Percentiles rank a stretch among this genome's conserved stretches.
Evolutionary conservation across 2,113 vertebrate genomes (phyloP).

Genomic region (Tetrax tetrax): DNA sequence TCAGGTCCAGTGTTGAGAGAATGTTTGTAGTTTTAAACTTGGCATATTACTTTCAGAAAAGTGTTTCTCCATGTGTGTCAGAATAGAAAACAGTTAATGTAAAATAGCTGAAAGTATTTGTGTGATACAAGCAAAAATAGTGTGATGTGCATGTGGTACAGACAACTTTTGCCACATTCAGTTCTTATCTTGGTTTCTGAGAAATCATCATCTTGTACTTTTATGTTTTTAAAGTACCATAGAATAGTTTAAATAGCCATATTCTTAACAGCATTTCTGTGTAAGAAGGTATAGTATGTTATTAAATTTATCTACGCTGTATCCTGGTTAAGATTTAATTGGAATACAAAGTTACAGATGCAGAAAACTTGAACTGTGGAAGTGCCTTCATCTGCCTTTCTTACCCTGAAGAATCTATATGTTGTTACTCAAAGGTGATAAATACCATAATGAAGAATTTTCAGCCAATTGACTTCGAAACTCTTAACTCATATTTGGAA

Average conservation of each 20-base stretch:
- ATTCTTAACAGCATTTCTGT: not conserved
- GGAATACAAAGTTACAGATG: not conserved
- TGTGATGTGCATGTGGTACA: not conserved
- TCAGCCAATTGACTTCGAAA: not conserved
- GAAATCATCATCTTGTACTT: not conserved
- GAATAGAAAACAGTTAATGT: not conserved
- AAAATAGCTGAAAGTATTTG: not conserved
- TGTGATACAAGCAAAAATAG: not conserved
- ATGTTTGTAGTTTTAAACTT: not conserved
- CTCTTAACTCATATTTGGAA: not conserved
- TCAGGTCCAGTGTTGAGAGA: not conserved
- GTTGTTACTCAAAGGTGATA: not conserved
- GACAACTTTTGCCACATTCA: not conserved
- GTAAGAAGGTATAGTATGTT: not conserved
- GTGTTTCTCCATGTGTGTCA: not conserved
- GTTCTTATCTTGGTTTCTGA: not conserved
- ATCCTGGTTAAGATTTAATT: not conserved
- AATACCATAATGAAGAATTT: not conserved
- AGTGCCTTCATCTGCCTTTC: not conserved
- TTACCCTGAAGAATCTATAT: not conserved
- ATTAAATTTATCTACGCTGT: not conserved
- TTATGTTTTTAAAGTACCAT: not conserved
- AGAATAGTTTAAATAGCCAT: not conserved
- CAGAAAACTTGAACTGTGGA: not conserved
- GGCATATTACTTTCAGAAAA: not conserved